Evolutionary conservation across 2,888 invertebrate species (phyloP).

Genomic region (Orthosia gracilis): DNA sequence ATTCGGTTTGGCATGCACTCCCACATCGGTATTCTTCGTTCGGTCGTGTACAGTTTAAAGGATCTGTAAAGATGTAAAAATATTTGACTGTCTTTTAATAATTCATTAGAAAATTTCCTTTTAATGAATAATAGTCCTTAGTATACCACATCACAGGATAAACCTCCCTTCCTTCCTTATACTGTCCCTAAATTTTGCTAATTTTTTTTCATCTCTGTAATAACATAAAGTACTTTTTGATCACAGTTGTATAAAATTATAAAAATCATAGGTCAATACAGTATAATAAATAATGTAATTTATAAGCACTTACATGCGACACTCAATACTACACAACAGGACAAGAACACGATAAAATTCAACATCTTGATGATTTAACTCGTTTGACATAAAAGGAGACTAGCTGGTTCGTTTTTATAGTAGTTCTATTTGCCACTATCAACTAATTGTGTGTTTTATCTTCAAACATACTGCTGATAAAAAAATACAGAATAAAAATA

Average conservation of each 20-base stretch:
- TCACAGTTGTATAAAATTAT: too few species aligned
- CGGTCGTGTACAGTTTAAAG: not conserved
- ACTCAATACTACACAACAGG: not conserved
- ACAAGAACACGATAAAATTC: not conserved
- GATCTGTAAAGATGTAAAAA: not conserved
- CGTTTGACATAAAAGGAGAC: not conserved
- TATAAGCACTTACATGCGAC: not conserved
- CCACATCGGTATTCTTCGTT: slow-evolving; percentile 21
- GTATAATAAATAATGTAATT: too few species aligned
- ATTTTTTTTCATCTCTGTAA: too few species aligned
- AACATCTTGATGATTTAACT: not conserved
- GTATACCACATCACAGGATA: too few species aligned
- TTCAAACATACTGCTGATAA: too few species aligned
- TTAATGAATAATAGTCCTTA: too few species aligned
- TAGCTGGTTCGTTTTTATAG: not conserved
- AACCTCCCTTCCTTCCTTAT: too few species aligned
- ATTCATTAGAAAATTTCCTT: too few species aligned
- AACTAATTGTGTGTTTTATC: not conserved
- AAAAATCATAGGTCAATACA: too few species aligned
- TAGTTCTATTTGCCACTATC: not conserved
- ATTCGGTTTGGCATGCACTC: slow-evolving; percentile 9
- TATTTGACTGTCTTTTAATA: not conserved
- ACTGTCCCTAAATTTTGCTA: too few species aligned
- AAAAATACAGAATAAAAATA: too few species aligned
- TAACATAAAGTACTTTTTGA: too few species aligned